Evolutionary conservation across 2,888 invertebrate species (phyloP).

Genomic region (Molanna angustata): DNA sequence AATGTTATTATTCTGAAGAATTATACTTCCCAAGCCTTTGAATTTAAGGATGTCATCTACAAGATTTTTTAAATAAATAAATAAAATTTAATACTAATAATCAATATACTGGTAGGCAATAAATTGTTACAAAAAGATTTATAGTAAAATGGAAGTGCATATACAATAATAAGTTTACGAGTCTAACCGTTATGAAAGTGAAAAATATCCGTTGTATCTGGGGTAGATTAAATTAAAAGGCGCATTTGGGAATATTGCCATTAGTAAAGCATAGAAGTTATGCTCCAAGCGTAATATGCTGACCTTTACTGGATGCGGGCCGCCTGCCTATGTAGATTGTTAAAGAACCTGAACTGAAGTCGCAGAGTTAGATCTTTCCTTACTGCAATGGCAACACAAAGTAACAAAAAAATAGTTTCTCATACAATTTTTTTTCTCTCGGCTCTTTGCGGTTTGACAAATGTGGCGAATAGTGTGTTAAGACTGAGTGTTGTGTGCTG

Average conservation of each 20-base stretch:
- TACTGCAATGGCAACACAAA: constrained; percentile 71
- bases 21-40: constrained; percentile 15
- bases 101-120: too few species aligned
- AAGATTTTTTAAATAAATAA: background rate
- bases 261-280: constrained; percentile 31
- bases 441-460: too few species aligned
- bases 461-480: too few species aligned
- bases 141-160: too few species aligned
- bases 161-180: too few species aligned
- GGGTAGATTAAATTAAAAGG: constrained; percentile 33
- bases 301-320: constrained; percentile 78
- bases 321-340: constrained; percentile 83
- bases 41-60: constrained; percentile 15
- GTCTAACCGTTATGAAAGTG: too few species aligned
- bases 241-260: constrained; percentile 23
- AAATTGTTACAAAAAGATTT: too few species aligned
- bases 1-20: background rate
- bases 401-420: constrained; percentile 33
- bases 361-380: constrained; percentile 95
- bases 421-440: constrained; percentile 4
- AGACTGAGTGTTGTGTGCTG: too few species aligned
- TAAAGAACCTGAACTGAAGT: constrained; percentile 95
- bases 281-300: constrained; percentile 32
- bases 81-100: background rate
- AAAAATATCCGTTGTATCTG: too few species aligned